Percentiles rank a stretch among this genome's conserved stretches.
phyloP scores from a whole-genome alignment of 2,888 invertebrate species.

The Hydraecia micacea region DNA sequence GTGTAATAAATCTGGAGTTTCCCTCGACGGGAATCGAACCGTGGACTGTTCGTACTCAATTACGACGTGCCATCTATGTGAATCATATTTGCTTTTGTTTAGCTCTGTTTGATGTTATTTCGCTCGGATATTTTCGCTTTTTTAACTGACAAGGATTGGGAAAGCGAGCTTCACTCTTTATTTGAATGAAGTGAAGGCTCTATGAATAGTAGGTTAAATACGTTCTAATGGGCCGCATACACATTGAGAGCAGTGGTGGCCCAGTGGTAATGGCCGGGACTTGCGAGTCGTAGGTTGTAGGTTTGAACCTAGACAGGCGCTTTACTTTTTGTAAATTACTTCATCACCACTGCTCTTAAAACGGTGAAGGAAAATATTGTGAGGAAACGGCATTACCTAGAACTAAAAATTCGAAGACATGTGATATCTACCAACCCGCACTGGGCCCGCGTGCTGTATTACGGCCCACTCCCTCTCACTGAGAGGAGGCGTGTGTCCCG shows the following conservation, averaged over 20 bases:
- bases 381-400: neutral
- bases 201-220: neutral
- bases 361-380: neutral
- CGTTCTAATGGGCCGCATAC: neutral
- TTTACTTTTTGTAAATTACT: neutral
- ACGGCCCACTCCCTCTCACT: no score
- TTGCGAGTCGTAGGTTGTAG: neutral
- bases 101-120: constrained; percentile 43
- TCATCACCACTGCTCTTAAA: neutral
- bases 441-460: no score
- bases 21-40: constrained; percentile 69
- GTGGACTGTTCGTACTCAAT: constrained; percentile 53
- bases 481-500: no score
- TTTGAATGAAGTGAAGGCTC: neutral
- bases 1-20: constrained; percentile 76
- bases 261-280: neutral
- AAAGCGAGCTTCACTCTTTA: neutral
- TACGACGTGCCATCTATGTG: constrained; percentile 55
- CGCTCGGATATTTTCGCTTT: constrained; percentile 19
- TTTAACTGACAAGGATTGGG: neutral
- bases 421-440: neutral
- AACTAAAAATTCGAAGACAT: neutral
- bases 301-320: neutral
- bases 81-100: constrained; percentile 59
- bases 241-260: neutral